These are phyloP conservation scores for Drosophila serrata DNA, from an alignment of 1,140 invertebrate genomes.

Conservation along the genomic window DNA sequence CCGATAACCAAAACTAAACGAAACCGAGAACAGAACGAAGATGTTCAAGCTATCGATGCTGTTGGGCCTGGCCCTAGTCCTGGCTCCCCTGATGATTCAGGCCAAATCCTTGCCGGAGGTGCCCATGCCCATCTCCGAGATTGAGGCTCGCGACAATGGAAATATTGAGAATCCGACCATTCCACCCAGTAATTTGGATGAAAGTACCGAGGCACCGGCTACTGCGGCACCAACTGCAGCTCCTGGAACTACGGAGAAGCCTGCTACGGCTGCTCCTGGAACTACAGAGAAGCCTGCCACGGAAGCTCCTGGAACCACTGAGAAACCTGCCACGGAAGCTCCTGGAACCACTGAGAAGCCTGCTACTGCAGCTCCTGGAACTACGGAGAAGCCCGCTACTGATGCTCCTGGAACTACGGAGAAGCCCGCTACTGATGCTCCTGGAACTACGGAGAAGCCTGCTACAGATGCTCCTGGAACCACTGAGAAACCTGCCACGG, in stretches of 20 bases:
- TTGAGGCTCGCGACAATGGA: constrained; percentile 33
- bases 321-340: background rate
- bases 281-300: background rate
- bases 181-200: constrained; percentile 50
- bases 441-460: constrained; percentile 1
- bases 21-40: background rate
- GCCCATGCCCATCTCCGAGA: constrained; percentile 4
- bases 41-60: constrained; percentile 29
- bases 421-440: background rate
- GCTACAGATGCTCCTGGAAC: background rate
- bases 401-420: constrained; percentile 5
- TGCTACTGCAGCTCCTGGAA: background rate
- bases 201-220: constrained; percentile 13
- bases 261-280: background rate
- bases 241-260: background rate
- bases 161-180: constrained; percentile 74
- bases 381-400: background rate
- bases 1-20: constrained; percentile 23
- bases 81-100: constrained; percentile 3
- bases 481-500: background rate
- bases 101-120: constrained; percentile 5
- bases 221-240: background rate
- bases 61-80: constrained; percentile 25
- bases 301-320: background rate
- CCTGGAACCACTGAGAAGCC: background rate